phyloP scores from a whole-genome alignment of 2,888 invertebrate genomes.

The Camponotus fellah region DNA sequence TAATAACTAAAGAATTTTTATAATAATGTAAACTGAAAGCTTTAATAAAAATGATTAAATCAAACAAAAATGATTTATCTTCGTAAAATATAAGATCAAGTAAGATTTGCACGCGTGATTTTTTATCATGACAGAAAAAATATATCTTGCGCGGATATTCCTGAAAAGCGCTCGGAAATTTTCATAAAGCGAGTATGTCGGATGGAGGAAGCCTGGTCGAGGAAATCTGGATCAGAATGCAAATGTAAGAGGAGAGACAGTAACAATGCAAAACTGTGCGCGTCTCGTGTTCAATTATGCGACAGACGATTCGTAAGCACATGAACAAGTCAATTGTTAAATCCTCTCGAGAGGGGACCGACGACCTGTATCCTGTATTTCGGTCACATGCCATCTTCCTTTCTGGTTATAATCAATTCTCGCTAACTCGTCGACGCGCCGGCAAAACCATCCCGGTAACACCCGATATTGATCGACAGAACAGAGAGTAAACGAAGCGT shows the following conservation, averaged over 20 bases:
- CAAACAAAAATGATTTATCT: not conserved
- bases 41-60: not conserved
- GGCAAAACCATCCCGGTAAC: slow-evolving; percentile 62
- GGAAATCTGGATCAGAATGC: slow-evolving; percentile 28
- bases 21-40: not conserved
- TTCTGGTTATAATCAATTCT: slow-evolving; percentile 58
- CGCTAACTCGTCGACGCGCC: slow-evolving; percentile 50
- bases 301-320: slow-evolving; percentile 54
- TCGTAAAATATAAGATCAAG: not conserved
- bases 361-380: slow-evolving; percentile 71
- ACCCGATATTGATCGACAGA: slow-evolving; percentile 64
- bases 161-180: slow-evolving; percentile 9
- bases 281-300: slow-evolving; percentile 61
- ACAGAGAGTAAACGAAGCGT: slow-evolving; percentile 49
- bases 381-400: slow-evolving; percentile 75
- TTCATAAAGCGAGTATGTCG: slow-evolving; percentile 40
- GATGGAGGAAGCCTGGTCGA: not conserved
- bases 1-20: not conserved
- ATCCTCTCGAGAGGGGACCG: slow-evolving; percentile 72
- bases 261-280: not conserved
- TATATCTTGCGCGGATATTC: not conserved
- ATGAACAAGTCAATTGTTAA: slow-evolving; percentile 77
- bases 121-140: not conserved
- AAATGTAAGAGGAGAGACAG: not conserved
- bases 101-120: not conserved